These are phyloP conservation scores for Pentamera pediparva DNA, from an alignment of 53 echinoderm and acorn worm species.

Conservation along the genomic window DNA sequence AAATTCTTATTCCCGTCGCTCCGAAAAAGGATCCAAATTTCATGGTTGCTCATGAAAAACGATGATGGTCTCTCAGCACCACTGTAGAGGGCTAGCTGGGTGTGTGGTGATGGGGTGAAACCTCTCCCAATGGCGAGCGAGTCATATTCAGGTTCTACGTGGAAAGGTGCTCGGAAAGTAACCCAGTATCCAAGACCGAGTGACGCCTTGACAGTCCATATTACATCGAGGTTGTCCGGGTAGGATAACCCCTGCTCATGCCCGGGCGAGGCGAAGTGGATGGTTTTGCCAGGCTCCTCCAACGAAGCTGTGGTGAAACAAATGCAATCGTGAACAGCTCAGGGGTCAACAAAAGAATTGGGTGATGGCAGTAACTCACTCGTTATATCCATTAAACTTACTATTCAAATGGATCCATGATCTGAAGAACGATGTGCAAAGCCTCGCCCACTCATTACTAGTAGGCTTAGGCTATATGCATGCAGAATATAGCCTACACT, in stretches of 20 bases:
- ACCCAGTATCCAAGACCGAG: background rate
- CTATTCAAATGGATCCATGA: no score
- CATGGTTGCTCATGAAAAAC: background rate
- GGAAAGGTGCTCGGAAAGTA: background rate
- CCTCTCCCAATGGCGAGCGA: background rate
- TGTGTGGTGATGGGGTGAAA: background rate
- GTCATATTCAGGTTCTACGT: background rate
- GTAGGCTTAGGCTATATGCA: no score
- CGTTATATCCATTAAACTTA: no score
- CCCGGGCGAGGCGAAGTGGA: background rate
- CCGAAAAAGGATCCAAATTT: conserved; percentile 20
- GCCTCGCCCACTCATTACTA: no score
- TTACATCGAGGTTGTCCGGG: background rate
- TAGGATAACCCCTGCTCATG: background rate
- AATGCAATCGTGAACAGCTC: no score
- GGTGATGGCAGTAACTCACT: no score
- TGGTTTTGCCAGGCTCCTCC: background rate
- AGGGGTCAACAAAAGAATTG: no score
- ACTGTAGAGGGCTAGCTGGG: background rate
- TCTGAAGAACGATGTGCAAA: no score
- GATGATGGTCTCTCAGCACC: conserved; percentile 7
- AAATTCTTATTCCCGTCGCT: background rate
- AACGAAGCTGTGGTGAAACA: background rate
- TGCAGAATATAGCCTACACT: no score
- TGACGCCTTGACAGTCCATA: conserved; percentile 8